Evolutionary conservation across 2,113 vertebrate species (phyloP), one percentile per base, ranked within the genome.

Genomic region (Pristiophorus japonicus): DNA sequence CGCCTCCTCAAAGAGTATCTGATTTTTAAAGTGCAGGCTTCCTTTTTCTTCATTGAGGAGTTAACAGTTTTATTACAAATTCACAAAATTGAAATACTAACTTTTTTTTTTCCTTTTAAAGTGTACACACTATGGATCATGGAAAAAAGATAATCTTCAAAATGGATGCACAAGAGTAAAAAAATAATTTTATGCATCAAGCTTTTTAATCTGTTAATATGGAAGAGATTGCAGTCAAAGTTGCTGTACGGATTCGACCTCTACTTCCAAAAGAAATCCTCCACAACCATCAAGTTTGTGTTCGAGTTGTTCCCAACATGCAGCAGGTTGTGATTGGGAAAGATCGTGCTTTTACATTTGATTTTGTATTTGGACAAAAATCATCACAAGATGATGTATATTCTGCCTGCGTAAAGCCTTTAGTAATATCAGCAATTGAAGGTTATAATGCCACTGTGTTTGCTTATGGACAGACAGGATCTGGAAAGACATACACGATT

Each of bases 391-490:
- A 98, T 81, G 98, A 98, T 96, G 97, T 99, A 95, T 99, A 98
- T 96, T 96, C 96, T 96, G 96, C 97, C 55, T 98, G 98, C 96
- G 97, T 99, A 94, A 98, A 97, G 95, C 98, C 98, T 27, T 97
- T 99, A 73, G 96, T 99, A 0, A 95, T 96, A 96, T 98, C 98
- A 47, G 97, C 99, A 96, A 95, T 98, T 30, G 97, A 98, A 92
- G 99, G 99, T 18, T 98, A 98, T 96, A 99, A 99, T 27, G 98
- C 98, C 67, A 99, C 99, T 0, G 98, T 99, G 73, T 99, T 99
- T 97, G 98, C 98, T 0, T 99, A 99, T 8, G 99, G 99, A 96
- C 98, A 99, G n/a, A 99, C 98, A 8, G 98, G 98, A 22, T 99
- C 99, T 66, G 98, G 99, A 90, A 99, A 99, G 97, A 99, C 99